Base-by-base conservation (phyloP, 2,888 invertebrate genomes). In the Pomacea canaliculata region DNA sequence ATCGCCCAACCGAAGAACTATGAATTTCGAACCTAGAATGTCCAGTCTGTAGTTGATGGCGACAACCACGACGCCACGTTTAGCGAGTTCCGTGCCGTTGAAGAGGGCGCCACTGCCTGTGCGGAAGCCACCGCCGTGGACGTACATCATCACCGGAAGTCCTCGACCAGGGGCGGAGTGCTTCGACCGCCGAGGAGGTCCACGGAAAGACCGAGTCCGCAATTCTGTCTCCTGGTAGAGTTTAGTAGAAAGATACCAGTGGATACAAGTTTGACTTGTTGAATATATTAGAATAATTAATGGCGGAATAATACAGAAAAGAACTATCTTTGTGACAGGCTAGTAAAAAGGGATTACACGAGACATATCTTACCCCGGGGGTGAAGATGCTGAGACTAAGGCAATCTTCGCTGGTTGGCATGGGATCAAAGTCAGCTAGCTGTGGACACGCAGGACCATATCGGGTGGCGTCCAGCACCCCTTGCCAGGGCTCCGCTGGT, bases 21-120 rank as follows among this genome's bases (percentile, higher is more conserved):
- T 56, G 2, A 56, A 56, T 16, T 2, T 10, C 51, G 4, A 10
- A 91, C 92, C 93, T 68, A 93, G 87, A 8, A 92, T 89, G 63
- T 92, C 92, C 4, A 93, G 88, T 37, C 93, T 87, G 85, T 93
- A 93, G 83, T 93, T 92, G 75, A 92, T 90, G 3, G 92, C 92
- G 23, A 93, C 92, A 0, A 93, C 91, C 8, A 93, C 91, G 49
- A 92, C 88, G 73, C 92, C 91, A 70, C 91, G 86, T 71, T 91
- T 91, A 62, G 92, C 91, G 60, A 93, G 62, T 12, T 27, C 27
- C 1, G 67, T 67, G 10, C 56, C 37, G 59, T 67, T 46, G 9
- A 23, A 27, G 18, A 8, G 8, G 23, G 16, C 13, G 1, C 73
- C 67, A 9, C 56, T n/a, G 37, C 73, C 73, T 13, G 13, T 19